Evolutionary conservation across 35 echinoderm and acorn worm species (phyloP), one percentile per base, ranked within the genome.

Genomic region (Apostichopus parvimensis): DNA sequence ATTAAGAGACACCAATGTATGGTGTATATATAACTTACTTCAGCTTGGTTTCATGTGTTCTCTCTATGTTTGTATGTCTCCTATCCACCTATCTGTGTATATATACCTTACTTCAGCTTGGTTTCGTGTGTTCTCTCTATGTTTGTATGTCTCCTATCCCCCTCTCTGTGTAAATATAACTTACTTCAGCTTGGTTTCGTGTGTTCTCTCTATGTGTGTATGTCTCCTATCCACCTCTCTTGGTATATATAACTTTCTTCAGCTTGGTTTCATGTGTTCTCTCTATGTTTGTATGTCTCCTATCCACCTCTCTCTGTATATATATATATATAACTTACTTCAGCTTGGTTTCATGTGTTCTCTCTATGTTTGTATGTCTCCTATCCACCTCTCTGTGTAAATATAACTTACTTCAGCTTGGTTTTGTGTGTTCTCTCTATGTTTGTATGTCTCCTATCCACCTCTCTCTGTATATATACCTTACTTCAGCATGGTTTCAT

Each of bases 211-310:
- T 25, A 96, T 94, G 77, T 91, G 89, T 53, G 93, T 93, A 91
- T 98, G 97, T 64, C 94, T 92, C 13, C 96, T 94, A 96, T 98
- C 97, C 28, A 96, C 82, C 53, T 98, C 97, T 53, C 94, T 91
- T 4, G 91, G 92, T 17, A 98, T 79, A 8, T 24, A 18, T 79
- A 56, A 92, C 97, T 93, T 94, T 96, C 97, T 92, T 93, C 22
- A 99, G 80, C 64, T 94, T 96, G 1, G 22, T 89, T 80, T 96
- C 95, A 88, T 96, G 94, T 0, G 87, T 92, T 62, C 91, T 99
- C 18, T 94, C 92, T 34, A 96, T 94, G 82, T 91, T 89, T 22
- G 93, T 93, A 91, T 99, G 97, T 68, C 95, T 92, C 20, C 96
- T 95, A 96, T 99, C 97, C 21, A 96, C 82, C 53, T 96, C 97